phyloP scores from a whole-genome alignment of 2,113 vertebrate genomes.

The Phrynosoma blainvillii region DNA sequence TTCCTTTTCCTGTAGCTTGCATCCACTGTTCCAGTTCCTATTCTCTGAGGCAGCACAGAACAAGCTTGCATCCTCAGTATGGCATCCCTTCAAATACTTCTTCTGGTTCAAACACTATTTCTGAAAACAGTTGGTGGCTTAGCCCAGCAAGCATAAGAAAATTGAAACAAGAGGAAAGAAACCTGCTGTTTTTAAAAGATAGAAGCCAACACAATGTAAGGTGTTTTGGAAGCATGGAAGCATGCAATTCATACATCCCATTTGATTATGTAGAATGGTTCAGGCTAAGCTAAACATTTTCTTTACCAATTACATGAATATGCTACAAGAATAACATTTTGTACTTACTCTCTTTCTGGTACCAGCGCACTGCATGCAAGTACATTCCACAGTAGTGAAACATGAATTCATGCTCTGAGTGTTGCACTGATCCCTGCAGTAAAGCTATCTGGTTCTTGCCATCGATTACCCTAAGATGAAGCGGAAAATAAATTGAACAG shows the following conservation, averaged over 20 bases:
- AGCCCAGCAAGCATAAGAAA: no score
- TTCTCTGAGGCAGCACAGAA: no score
- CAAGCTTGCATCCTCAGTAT: no score
- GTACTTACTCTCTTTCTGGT: constrained; percentile 81
- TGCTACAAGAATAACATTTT: constrained; percentile 33
- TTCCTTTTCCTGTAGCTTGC: no score
- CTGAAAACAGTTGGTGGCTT: no score
- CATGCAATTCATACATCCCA: neutral
- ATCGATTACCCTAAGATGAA: constrained; percentile 74
- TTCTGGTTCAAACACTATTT: no score
- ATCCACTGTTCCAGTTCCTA: no score
- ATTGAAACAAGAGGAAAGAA: no score
- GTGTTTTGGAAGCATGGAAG: no score
- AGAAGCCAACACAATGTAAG: no score
- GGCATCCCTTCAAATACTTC: no score
- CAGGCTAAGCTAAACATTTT: neutral
- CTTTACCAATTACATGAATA: neutral
- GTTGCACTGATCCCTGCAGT: constrained; percentile 67
- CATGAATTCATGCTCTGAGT: constrained; percentile 85
- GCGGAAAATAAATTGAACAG: neutral
- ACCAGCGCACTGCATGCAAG: constrained; percentile 85
- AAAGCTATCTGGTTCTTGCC: constrained; percentile 82
- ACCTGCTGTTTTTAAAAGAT: no score
- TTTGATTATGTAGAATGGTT: neutral
- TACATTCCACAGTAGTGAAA: constrained; percentile 87